Conservation (phyloP, 2,888 invertebrate genomes). For the Lymantria monacha region DNA sequence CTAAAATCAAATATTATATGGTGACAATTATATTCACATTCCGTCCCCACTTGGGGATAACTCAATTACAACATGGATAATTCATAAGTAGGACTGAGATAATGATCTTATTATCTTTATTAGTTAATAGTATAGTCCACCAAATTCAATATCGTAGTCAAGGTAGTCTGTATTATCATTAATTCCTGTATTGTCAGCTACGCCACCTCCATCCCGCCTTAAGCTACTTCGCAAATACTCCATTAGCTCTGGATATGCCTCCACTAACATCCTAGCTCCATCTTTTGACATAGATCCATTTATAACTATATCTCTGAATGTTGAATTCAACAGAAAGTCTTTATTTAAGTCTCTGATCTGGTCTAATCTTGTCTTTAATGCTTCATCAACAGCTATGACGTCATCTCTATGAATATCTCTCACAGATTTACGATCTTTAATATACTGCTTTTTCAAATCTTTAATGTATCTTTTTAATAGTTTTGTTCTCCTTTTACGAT, state of each 20-base stretch:
- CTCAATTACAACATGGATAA: too few species aligned
- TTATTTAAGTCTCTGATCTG: background rate
- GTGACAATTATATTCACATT: too few species aligned
- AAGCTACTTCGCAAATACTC: background rate
- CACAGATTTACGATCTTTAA: background rate
- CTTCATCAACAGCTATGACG: background rate
- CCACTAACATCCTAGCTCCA: background rate
- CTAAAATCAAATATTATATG: too few species aligned
- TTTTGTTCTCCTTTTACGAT: background rate
- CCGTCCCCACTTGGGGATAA: too few species aligned
- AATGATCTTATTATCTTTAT: background rate
- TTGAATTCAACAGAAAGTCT: background rate
- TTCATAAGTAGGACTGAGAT: background rate
- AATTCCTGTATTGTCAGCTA: background rate
- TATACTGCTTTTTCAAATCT: conserved; percentile 1
- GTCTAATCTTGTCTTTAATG: background rate
- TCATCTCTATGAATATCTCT: background rate
- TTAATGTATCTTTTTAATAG: conserved; percentile 1
- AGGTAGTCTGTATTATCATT: background rate
- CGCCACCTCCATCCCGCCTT: background rate
- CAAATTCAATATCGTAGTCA: conserved; percentile 5
- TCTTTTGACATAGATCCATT: background rate
- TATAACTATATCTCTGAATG: conserved; percentile 4
- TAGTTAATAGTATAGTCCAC: background rate
- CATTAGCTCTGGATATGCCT: background rate